Base-by-base conservation (phyloP, 2,797 vertebrate genomes). In the Hydrocynus forskahlii region DNA sequence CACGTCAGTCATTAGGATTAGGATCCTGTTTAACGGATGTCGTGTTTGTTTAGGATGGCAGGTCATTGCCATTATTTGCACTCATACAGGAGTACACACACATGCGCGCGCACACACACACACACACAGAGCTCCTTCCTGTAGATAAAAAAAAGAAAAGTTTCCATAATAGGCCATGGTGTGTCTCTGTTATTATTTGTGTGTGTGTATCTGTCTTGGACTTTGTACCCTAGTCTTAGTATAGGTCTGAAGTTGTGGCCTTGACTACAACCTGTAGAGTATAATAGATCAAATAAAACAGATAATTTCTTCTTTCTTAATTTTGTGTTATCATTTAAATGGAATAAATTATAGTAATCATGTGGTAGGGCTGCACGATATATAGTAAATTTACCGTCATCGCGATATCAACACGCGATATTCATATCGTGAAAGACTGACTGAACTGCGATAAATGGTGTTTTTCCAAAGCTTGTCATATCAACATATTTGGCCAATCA, bases 21-120 rank as follows among this genome's bases (percentile, higher is more conserved):
- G 45, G 38, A 74, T 76, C 66, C 76, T 79, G 74, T 81, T 55
- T 76, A 85, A 87, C 64, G 59, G 83, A 87, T 83, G 67, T 52
- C 66, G 57, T 87, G 86, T 87, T 87, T 85, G 83, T 85, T 63
- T 85, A 87, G 83, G 84, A 54, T 67, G 66, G 82, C 71, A 77
- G 83, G 83, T 87, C 86, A 87, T 83, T 85, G 86, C 84, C 86
- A 85, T 85, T 81, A 87, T 87, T 87, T 85, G 79, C 76, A 29
- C 75, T 59, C 45, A 40, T 12, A 45, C 60, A 66, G 45, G 29
- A 21, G 35, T 55, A 25, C 17, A 35, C 63, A 55, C 45, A 29
- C 45, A 40, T 12, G 40, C 60, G 57, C 59, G 23, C 45, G 35
- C 64, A 25, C 17, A 35, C 63, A 55, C 45, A 40, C 29, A 57